A percentile compares a stretch with the other conserved stretches of the same genome.
Conservation (phyloP, 2,113 vertebrate genomes). For the Cygnus buccinator region DNA sequence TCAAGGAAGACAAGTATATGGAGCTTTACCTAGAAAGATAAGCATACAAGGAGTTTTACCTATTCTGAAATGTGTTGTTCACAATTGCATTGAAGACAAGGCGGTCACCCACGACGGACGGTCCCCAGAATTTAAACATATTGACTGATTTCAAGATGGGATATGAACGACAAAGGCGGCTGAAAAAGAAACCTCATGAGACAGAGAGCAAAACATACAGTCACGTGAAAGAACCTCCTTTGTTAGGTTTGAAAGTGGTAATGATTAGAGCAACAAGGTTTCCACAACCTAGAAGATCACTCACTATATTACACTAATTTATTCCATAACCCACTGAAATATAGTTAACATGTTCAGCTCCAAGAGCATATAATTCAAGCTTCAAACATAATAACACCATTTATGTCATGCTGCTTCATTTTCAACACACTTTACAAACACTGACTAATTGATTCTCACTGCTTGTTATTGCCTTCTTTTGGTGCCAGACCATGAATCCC, state of each 20-base stretch:
- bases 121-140: slow-evolving; percentile 85
- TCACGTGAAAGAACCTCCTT: background rate
- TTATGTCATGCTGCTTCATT: background rate
- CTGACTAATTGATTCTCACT: background rate
- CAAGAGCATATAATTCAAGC: background rate
- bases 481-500: background rate
- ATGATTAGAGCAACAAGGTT: background rate
- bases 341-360: background rate
- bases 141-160: slow-evolving; percentile 78
- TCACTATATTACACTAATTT: background rate
- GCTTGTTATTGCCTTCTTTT: background rate
- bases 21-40: slow-evolving; percentile 58
- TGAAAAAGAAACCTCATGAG: slow-evolving; percentile 20
- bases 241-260: background rate
- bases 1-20: background rate
- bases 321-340: background rate
- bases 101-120: slow-evolving; percentile 79
- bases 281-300: background rate
- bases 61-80: slow-evolving; percentile 82
- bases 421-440: slow-evolving; percentile 6
- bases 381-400: background rate
- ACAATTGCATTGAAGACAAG: slow-evolving; percentile 83
- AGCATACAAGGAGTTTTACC: slow-evolving; percentile 40
- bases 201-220: background rate
- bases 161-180: slow-evolving; percentile 71